These are phyloP conservation scores for Pandemis corylana DNA, from an alignment of 2,888 invertebrate genomes.

Conservation along the genomic window DNA sequence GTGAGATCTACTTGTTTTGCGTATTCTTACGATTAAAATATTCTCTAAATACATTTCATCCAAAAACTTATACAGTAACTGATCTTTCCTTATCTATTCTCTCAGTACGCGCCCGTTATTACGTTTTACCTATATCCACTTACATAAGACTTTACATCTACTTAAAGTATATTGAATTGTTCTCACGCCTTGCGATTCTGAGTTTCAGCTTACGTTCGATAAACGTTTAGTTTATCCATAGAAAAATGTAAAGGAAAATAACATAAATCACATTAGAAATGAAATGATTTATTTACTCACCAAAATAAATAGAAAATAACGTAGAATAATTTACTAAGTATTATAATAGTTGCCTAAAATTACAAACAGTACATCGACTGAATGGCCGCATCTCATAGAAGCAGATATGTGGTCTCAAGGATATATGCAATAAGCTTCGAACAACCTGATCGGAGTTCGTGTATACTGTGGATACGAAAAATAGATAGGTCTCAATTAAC, in stretches of 20 bases:
- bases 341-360: constrained; percentile 46
- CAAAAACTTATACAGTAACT: constrained; percentile 9
- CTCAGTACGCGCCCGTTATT: neutral
- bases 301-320: constrained; percentile 60
- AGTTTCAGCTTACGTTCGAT: neutral
- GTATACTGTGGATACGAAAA: constrained; percentile 39
- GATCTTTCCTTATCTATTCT: neutral
- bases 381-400: constrained; percentile 68
- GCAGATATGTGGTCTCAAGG: constrained; percentile 71
- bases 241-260: constrained; percentile 47
- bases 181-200: constrained; percentile 37
- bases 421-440: constrained; percentile 62
- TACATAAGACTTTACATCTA: constrained; percentile 35
- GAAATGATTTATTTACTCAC: constrained; percentile 60
- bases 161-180: constrained; percentile 63
- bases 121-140: constrained; percentile 10
- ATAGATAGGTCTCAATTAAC: constrained; percentile 32
- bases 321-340: constrained; percentile 51
- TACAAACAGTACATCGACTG: constrained; percentile 48
- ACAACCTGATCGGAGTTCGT: constrained; percentile 17
- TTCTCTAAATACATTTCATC: constrained; percentile 27
- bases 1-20: constrained; percentile 2
- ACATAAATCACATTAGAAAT: constrained; percentile 54
- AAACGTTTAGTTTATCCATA: constrained; percentile 29
- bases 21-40: constrained; percentile 15